Evolutionary conservation across 2,888 invertebrate genomes (phyloP).

Genomic region (Xestia rhomboidea): DNA sequence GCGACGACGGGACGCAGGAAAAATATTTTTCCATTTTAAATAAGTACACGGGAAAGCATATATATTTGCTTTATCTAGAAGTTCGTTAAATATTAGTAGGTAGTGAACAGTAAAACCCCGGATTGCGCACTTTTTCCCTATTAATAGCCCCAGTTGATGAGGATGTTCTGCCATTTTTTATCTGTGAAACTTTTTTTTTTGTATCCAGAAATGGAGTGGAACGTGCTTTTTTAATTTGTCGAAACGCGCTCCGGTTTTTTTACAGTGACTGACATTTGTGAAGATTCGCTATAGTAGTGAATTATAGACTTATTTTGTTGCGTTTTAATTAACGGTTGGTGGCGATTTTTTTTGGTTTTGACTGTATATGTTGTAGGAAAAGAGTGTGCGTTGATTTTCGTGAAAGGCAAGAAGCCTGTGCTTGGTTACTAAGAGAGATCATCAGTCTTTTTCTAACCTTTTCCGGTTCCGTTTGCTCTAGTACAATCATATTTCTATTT

Average conservation of each 20-base stretch:
- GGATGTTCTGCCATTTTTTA: constrained; percentile 74
- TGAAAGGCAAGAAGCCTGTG: background rate
- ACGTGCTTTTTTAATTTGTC: constrained; percentile 76
- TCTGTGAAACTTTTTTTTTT: constrained; percentile 74
- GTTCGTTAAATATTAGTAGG: constrained; percentile 88
- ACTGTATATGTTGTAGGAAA: background rate
- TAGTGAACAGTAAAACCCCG: constrained; percentile 79
- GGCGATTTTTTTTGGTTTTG: constrained; percentile 3
- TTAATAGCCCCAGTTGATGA: constrained; percentile 83
- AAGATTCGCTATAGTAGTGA: constrained; percentile 56
- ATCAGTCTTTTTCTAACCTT: background rate
- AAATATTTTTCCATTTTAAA: constrained; percentile 90
- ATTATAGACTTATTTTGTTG: constrained; percentile 58
- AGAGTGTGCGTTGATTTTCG: background rate
- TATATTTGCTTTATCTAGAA: constrained; percentile 88
- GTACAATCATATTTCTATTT: background rate
- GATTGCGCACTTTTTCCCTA: constrained; percentile 82
- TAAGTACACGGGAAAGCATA: constrained; percentile 82
- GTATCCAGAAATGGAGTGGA: constrained; percentile 78
- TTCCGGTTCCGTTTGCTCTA: background rate
- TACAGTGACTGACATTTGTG: constrained; percentile 59
- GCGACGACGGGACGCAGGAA: constrained; percentile 81
- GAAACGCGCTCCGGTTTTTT: constrained; percentile 61
- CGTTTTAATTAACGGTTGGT: constrained; percentile 52
- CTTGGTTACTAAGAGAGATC: background rate